Conservation (phyloP, 2,797 vertebrate species). For the Lutjanus campechanus region DNA sequence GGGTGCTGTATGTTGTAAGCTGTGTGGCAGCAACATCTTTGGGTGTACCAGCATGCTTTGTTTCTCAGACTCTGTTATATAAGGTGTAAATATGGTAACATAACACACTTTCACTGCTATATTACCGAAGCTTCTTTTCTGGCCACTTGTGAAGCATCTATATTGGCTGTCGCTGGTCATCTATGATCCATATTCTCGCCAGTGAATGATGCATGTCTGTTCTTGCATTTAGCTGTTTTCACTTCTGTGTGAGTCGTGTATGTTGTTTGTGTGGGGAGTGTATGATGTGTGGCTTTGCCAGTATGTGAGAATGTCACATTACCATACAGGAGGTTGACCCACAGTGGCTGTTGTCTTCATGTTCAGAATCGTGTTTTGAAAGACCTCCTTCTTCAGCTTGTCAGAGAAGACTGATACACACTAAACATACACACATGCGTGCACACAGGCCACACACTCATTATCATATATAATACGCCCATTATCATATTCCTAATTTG, state of each 20-base stretch:
- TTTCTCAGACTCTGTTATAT: too few species aligned
- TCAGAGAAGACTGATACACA: conserved; percentile 16
- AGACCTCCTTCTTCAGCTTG: conserved; percentile 32
- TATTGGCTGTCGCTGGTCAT: background rate
- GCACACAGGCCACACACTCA: conserved; percentile 38
- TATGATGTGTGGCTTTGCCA: background rate
- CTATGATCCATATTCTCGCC: conserved; percentile 2
- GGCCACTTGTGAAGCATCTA: too few species aligned
- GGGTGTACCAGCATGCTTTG: too few species aligned
- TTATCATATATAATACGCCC: conserved; percentile 68
- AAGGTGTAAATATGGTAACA: too few species aligned
- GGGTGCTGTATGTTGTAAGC: too few species aligned
- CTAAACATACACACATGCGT: conserved; percentile 2
- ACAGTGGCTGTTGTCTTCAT: background rate
- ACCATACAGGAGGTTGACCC: conserved; percentile 11
- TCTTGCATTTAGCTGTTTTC: background rate
- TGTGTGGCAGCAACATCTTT: too few species aligned
- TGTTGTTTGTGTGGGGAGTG: background rate
- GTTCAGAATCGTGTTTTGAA: conserved; percentile 32
- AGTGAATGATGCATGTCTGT: background rate
- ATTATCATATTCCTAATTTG: conserved; percentile 78
- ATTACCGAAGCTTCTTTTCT: too few species aligned
- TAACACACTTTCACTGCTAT: too few species aligned
- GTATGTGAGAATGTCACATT: background rate
- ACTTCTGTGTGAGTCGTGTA: background rate